Conservation (phyloP, 2,797 vertebrate species). For the Cygnus olor region DNA sequence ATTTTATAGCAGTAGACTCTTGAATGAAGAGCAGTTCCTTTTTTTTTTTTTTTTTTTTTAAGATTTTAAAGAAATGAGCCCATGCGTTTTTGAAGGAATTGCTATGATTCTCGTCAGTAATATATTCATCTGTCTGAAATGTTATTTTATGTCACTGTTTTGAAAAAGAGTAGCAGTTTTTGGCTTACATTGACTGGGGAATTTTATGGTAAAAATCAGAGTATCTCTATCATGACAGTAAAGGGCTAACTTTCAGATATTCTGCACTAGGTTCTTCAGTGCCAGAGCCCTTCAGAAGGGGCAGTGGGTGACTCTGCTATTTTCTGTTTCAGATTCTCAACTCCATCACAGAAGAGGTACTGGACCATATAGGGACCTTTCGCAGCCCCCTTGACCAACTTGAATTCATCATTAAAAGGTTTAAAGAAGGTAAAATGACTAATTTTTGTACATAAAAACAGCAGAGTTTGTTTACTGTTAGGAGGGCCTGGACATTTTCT, state of each 20-base stretch:
- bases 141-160: not conserved
- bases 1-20: not conserved
- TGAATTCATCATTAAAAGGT: constrained; percentile 85
- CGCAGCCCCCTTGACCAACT: constrained; percentile 90
- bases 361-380: constrained; percentile 88
- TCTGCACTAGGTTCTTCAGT: not conserved
- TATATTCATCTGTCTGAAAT: not conserved
- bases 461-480: not conserved
- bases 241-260: not conserved
- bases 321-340: constrained; percentile 87
- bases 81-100: not conserved
- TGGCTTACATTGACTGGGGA: not conserved
- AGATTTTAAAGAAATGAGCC: not conserved
- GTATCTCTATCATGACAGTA: not conserved
- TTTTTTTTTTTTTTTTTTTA: not conserved
- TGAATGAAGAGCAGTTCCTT: not conserved
- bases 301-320: not conserved
- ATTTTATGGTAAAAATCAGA: not conserved
- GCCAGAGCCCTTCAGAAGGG: not conserved
- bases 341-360: constrained; percentile 89
- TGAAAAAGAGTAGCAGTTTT: not conserved
- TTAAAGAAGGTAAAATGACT: constrained; percentile 85
- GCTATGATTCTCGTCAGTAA: not conserved
- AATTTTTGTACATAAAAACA: not conserved
- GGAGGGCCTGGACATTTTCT: not conserved